Conservation (phyloP, 2,797 vertebrate species). For the Manis crassicaudata region DNA sequence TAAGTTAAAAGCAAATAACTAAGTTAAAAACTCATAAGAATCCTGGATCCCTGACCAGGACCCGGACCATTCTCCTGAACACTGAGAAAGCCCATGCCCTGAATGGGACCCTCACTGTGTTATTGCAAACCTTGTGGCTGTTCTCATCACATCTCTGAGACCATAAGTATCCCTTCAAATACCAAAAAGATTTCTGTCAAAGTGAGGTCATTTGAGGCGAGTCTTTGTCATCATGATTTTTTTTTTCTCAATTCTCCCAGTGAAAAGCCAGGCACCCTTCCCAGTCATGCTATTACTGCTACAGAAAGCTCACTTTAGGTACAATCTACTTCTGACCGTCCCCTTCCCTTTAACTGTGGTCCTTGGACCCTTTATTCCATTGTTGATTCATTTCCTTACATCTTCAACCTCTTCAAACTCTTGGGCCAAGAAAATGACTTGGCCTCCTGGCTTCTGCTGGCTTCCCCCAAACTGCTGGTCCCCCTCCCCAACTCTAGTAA, state of each 20-base stretch:
- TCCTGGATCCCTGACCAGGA: neutral
- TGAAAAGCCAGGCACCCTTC: neutral
- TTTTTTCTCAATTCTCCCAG: neutral
- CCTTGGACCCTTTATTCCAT: neutral
- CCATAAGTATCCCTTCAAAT: conserved; percentile 5
- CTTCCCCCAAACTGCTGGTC: neutral
- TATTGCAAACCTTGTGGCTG: neutral
- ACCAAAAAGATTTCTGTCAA: neutral
- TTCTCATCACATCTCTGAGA: neutral
- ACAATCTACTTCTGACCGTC: neutral
- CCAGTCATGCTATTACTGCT: neutral
- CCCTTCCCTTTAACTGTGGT: neutral
- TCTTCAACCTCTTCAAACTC: neutral
- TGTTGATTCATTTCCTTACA: neutral
- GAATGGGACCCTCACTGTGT: rapidly evolving
- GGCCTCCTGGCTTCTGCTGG: neutral
- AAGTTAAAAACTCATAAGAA: neutral
- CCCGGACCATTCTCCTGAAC: neutral
- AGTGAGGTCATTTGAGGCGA: neutral
- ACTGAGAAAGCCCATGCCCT: neutral
- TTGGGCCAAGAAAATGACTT: neutral
- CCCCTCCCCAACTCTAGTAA: neutral
- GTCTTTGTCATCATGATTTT: neutral
- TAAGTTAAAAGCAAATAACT: conserved; percentile 8
- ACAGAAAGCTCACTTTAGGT: neutral